phyloP scores from a whole-genome alignment of 2,113 vertebrate genomes.

The Lutjanus erythropterus region DNA sequence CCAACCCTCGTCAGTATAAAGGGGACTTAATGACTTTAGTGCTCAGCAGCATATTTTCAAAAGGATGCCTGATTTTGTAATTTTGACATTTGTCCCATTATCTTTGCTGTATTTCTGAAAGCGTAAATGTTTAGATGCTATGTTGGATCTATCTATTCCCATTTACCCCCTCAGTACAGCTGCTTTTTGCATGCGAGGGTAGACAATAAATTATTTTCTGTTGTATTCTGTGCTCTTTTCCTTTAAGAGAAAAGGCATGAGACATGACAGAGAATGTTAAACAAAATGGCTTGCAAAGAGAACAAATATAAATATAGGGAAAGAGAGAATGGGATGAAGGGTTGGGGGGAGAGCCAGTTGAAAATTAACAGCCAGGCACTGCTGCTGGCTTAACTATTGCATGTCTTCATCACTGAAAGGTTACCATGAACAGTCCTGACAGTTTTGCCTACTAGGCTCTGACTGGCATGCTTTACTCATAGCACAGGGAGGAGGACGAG shows the following conservation, averaged over 20 bases:
- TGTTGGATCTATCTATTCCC: neutral
- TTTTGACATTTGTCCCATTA: neutral
- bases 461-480: constrained; percentile 70
- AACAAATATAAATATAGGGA: constrained; percentile 19
- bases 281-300: neutral
- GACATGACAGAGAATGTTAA: neutral
- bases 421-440: constrained; percentile 81
- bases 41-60: constrained; percentile 1
- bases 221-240: too few relatives aligned
- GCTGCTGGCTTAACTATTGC: constrained; percentile 80
- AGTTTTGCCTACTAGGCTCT: constrained; percentile 78
- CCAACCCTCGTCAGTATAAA: constrained; percentile 32
- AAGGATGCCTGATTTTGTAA: neutral
- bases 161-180: neutral
- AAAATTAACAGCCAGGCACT: constrained; percentile 50
- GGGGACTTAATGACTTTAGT: constrained; percentile 25
- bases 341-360: constrained; percentile 22
- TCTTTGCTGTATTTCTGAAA: neutral
- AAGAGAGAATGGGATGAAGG: constrained; percentile 33
- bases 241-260: neutral
- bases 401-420: constrained; percentile 83
- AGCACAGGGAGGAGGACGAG: constrained; percentile 45
- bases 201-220: too few relatives aligned
- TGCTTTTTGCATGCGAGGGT: too few relatives aligned
- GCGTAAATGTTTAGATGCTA: neutral